phyloP scores from a whole-genome alignment of 2,888 invertebrate genomes.

The Spisula solida region DNA sequence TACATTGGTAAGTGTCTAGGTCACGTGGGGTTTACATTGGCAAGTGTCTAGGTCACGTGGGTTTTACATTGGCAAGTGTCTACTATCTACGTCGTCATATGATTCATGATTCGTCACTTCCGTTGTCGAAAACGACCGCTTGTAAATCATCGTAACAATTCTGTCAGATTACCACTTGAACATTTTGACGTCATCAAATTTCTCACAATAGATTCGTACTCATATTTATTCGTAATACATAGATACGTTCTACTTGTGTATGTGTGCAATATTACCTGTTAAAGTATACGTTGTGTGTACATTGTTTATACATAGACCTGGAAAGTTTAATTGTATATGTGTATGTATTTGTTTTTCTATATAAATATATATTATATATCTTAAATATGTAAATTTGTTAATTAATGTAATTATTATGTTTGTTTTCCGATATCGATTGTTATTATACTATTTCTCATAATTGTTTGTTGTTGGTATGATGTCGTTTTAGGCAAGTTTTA shows the following conservation, averaged over 20 bases:
- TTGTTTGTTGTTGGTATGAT: constrained; percentile 8
- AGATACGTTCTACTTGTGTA: neutral
- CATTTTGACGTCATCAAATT: too few species aligned
- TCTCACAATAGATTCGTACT: too few species aligned
- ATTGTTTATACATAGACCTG: constrained; percentile 8
- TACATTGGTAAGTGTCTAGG: too few species aligned
- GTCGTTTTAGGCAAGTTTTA: constrained; percentile 15
- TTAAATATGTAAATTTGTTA: constrained; percentile 5
- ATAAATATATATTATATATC: constrained; percentile 5
- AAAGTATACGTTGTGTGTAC: constrained; percentile 12
- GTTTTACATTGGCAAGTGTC: too few species aligned
- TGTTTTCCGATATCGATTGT: constrained; percentile 2
- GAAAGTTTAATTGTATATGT: constrained; percentile 7
- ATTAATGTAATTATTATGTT: neutral
- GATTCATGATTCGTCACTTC: too few species aligned
- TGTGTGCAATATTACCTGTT: neutral
- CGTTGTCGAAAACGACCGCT: too few species aligned
- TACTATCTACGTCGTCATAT: too few species aligned
- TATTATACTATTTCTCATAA: constrained; percentile 1
- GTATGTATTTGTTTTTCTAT: neutral
- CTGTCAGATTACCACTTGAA: too few species aligned
- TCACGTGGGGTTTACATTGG: too few species aligned
- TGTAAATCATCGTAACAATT: too few species aligned
- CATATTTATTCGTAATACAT: too few species aligned
- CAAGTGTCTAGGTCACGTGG: too few species aligned